These are phyloP conservation scores for Aspidoscelis tigris DNA, from an alignment of 2,113 vertebrate genomes.

Conservation along the genomic window DNA sequence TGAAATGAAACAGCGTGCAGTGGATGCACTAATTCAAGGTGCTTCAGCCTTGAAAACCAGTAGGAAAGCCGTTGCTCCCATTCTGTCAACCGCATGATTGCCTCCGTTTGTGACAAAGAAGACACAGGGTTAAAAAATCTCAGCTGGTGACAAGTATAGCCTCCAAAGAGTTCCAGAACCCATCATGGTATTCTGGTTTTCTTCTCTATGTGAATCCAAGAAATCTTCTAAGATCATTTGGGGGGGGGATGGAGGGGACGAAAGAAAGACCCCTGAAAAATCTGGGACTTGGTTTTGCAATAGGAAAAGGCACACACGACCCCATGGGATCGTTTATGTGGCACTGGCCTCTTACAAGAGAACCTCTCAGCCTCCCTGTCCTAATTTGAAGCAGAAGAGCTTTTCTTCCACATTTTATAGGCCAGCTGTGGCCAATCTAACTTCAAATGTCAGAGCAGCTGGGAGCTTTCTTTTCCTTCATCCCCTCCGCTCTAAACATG, in stretches of 20 bases:
- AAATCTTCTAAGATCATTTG: not conserved
- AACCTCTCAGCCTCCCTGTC: conserved; percentile 58
- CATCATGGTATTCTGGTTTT: not conserved
- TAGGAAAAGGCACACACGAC: not conserved
- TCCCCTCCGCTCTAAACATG: conserved; percentile 21
- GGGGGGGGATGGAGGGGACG: too few species aligned
- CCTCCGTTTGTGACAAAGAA: too few species aligned
- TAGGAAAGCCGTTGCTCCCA: not conserved
- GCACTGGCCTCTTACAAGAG: conserved; percentile 58
- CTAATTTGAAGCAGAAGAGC: conserved; percentile 72
- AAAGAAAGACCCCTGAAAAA: not conserved
- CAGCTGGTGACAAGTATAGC: too few species aligned
- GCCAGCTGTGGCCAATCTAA: conserved; percentile 73
- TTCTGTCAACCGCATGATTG: too few species aligned
- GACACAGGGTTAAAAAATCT: too few species aligned
- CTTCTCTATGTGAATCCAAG: not conserved
- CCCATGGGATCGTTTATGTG: not conserved
- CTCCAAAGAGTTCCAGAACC: not conserved
- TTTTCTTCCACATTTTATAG: conserved; percentile 69
- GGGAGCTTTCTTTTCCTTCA: conserved; percentile 62
- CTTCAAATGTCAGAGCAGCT: conserved; percentile 71
- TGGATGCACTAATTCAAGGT: too few species aligned
- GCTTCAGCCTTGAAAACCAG: not conserved
- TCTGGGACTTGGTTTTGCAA: not conserved
- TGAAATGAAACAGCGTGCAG: not conserved